Evolutionary conservation across 1,140 invertebrate genomes (phyloP), one percentile per base, ranked within the genome.

Genomic region (Marisa cornuarietis): DNA sequence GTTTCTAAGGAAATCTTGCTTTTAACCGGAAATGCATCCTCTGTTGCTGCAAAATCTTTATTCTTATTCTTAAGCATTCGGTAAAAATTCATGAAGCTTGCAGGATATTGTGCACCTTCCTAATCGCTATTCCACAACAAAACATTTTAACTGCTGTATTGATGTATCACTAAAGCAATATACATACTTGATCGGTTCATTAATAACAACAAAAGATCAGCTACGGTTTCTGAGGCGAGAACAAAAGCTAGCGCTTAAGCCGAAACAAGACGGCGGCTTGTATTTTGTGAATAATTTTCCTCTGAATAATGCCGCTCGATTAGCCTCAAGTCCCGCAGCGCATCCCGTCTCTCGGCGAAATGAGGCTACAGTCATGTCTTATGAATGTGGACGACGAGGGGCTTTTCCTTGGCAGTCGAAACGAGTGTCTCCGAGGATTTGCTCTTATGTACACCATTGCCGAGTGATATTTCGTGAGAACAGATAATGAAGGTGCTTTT

Each of bases 401-500:
- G 10, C 20, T 13, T 68, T 68, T n/a, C 2, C 65, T 68, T 68
- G 65, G 6, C 65, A 68, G 24, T 75, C 16, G 54, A 22, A 10
- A 1, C 73, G n/a, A 72, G 1, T 52, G 61, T 76, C 74, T 76
- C 74, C 24, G 14, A 63, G 74, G 74, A 76, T 20, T 13, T 65
- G 42, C 49, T 42, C 62, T 22, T 77, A 65, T 42, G 76, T 77
- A 62, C 63, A 69, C 42, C 51, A 51, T 65, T 69, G 76, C 63
- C 76, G 61, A 68, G 26, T 77, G 76, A 77, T 77, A 24, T 77
- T 68, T 69, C 76, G 76, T 77, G 76, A 62, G 61, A 69, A 63
- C 18, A 49, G 63, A 77, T 68, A 77, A 77, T 77, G 76, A 77
- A 77, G 58, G 76, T 68, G 76, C 76, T 77, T 77, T 77, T 77